These are phyloP conservation scores for Cynoglossus semilaevis DNA, from an alignment of 2,113 vertebrate species.

Conservation along the genomic window DNA sequence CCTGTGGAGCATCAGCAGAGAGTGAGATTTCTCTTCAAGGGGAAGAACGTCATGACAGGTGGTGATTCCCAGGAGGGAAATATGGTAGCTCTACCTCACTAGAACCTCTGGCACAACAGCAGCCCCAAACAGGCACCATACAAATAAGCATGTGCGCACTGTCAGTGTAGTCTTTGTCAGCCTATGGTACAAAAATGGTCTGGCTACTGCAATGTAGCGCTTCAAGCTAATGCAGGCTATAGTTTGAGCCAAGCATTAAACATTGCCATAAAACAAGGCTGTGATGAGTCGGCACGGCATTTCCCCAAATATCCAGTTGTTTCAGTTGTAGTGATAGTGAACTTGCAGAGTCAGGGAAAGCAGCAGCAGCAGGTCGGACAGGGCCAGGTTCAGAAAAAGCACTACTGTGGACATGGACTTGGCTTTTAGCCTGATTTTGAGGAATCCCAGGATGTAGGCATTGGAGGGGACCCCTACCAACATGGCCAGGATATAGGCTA, in stretches of 20 bases:
- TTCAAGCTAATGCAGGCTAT: constrained; percentile 84
- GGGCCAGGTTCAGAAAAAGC: constrained; percentile 85
- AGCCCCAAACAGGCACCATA: constrained; percentile 78
- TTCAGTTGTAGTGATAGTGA: constrained; percentile 83
- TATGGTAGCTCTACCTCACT: constrained; percentile 79
- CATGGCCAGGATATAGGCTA: constrained; percentile 77
- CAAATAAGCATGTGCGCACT: constrained; percentile 57
- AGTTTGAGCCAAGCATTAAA: constrained; percentile 87
- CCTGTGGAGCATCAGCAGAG: constrained; percentile 76
- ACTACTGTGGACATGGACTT: constrained; percentile 73
- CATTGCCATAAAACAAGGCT: constrained; percentile 85
- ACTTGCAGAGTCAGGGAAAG: constrained; percentile 82
- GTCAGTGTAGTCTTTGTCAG: constrained; percentile 77
- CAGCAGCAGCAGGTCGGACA: constrained; percentile 85
- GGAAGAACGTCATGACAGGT: constrained; percentile 86
- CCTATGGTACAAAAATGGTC: constrained; percentile 84
- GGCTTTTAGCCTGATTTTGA: constrained; percentile 73
- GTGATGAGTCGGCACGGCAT: constrained; percentile 78
- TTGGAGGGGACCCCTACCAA: constrained; percentile 85
- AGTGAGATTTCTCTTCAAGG: constrained; percentile 55
- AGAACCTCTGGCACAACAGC: constrained; percentile 83
- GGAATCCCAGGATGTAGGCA: constrained; percentile 76
- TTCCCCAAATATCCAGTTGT: constrained; percentile 91
- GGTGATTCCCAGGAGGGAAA: constrained; percentile 56
- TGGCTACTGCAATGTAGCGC: constrained; percentile 86